Percentiles rank a stretch among this genome's conserved stretches.
Evolutionary conservation across 1,140 invertebrate species (phyloP).

Genomic region (Himalopsyche phryganea): DNA sequence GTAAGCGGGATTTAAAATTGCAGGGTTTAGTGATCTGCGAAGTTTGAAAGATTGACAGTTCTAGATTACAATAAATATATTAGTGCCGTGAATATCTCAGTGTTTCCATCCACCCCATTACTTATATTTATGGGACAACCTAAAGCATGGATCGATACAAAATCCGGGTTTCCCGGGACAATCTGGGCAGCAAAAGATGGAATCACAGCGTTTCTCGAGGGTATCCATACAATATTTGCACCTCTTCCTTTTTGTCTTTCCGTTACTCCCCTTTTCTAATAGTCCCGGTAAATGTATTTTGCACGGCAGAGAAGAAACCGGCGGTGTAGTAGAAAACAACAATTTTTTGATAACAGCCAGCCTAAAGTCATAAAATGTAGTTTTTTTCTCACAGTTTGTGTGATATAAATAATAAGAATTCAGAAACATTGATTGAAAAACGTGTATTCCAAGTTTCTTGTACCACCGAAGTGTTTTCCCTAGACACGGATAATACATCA

Average conservation of each 20-base stretch:
- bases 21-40: no score
- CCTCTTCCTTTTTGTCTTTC: no score
- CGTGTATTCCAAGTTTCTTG: constrained; percentile 3
- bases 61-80: no score
- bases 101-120: no score
- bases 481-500: constrained; percentile 28
- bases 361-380: neutral
- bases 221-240: neutral
- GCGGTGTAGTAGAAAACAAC: neutral
- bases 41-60: no score
- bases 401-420: neutral
- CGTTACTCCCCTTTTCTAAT: neutral
- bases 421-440: constrained; percentile 1
- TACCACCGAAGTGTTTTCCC: constrained; percentile 30
- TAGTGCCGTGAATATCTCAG: no score
- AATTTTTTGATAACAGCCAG: neutral
- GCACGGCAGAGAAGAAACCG: no score
- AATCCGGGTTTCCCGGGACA: neutral
- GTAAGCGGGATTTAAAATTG: no score
- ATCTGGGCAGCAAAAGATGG: neutral
- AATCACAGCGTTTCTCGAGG: neutral
- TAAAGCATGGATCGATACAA: neutral
- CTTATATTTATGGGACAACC: neutral
- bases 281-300: neutral
- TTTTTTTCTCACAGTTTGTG: neutral